phyloP scores from a whole-genome alignment of 64 coral and sea anemone genomes.

The Actinia tenebrosa region DNA sequence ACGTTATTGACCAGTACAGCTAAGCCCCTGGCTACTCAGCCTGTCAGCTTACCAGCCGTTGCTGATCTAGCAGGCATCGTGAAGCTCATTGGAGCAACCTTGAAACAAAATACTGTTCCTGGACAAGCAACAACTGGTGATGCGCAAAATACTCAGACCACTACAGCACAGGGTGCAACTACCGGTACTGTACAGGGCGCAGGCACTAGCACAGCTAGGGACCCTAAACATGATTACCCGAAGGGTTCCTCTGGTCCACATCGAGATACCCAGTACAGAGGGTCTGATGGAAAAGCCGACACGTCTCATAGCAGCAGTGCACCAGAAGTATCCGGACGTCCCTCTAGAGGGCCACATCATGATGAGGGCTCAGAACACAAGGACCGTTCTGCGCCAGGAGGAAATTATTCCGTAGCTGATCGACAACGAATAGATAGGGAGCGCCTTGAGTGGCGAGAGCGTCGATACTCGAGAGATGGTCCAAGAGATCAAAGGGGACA shows the following conservation, averaged over 20 bases:
- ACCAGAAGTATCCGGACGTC: background rate
- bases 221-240: background rate
- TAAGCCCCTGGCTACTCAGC: background rate
- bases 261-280: background rate
- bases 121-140: background rate
- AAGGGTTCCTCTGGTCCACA: background rate
- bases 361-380: background rate
- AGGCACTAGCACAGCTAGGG: background rate
- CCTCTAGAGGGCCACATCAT: background rate
- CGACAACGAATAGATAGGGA: conserved; percentile 21
- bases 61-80: conserved; percentile 7
- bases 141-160: background rate
- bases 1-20: background rate
- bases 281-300: background rate
- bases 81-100: conserved; percentile 13
- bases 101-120: background rate
- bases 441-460: conserved; percentile 23
- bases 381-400: background rate
- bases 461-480: background rate
- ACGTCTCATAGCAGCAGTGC: background rate
- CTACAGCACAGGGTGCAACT: background rate
- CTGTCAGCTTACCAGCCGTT: background rate
- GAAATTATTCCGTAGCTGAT: background rate
- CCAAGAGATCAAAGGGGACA: conserved; percentile 1
- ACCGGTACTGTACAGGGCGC: background rate